Percentiles rank a stretch among this genome's conserved stretches.
Evolutionary conservation across 2,888 invertebrate genomes (phyloP).

Genomic region (Amblyteles armatorius): DNA sequence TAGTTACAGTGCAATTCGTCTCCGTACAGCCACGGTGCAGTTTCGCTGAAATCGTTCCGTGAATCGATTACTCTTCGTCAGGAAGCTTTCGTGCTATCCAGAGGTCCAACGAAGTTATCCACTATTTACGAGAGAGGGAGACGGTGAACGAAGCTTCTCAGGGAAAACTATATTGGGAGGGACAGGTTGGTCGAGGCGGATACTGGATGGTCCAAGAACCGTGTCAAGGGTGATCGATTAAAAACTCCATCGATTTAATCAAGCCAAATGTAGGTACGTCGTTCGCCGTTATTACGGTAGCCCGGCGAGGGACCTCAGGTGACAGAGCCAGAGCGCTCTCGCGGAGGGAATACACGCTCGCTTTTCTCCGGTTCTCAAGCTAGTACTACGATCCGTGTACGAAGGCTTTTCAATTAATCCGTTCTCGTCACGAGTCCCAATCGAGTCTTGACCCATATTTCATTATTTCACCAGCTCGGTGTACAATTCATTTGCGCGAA

Average conservation of each 20-base stretch:
- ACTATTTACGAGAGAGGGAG: slow-evolving; percentile 48
- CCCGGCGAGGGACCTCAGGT: slow-evolving; percentile 17
- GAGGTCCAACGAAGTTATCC: slow-evolving; percentile 46
- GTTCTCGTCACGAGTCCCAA: slow-evolving; percentile 3
- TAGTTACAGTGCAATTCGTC: slow-evolving; percentile 38
- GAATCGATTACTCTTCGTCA: slow-evolving; percentile 58
- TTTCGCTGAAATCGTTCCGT: slow-evolving; percentile 47
- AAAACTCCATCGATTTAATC: slow-evolving; percentile 56
- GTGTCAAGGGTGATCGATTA: slow-evolving; percentile 58
- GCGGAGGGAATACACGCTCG: slow-evolving; percentile 10
- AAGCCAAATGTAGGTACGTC: slow-evolving; percentile 32
- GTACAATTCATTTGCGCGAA: neutral
- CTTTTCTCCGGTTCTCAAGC: slow-evolving; percentile 1
- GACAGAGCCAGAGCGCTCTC: neutral
- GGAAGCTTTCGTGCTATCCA: slow-evolving; percentile 36
- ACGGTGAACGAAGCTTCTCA: slow-evolving; percentile 16
- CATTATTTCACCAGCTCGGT: slow-evolving; percentile 8
- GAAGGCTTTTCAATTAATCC: slow-evolving; percentile 34
- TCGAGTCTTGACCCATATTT: slow-evolving; percentile 41
- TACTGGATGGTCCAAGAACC: slow-evolving; percentile 18
- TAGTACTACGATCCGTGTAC: neutral
- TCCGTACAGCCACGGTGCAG: neutral
- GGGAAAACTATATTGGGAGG: slow-evolving; percentile 38
- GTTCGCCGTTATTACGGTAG: neutral
- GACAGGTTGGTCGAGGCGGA: slow-evolving; percentile 25